Evolutionary conservation across 2,797 vertebrate genomes (phyloP).

Genomic region (Phrynocephalus vlangalii): DNA sequence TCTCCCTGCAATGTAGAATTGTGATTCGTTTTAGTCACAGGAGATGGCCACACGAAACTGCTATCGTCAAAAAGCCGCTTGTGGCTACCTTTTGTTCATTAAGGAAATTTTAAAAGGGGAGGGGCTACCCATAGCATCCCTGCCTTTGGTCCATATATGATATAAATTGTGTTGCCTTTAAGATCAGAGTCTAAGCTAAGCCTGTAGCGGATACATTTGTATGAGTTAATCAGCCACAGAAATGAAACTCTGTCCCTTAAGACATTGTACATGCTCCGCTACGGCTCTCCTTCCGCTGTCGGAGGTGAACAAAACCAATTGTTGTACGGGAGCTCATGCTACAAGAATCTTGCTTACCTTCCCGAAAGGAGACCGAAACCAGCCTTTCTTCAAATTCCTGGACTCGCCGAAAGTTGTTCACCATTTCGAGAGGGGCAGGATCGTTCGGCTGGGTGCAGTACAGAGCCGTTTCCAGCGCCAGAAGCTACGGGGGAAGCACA

Average conservation of each 20-base stretch:
- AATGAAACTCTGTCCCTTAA: not conserved
- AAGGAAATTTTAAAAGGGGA: too few relatives aligned
- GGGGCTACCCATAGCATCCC: too few relatives aligned
- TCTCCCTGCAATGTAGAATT: conserved; percentile 63
- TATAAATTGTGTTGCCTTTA: too few relatives aligned
- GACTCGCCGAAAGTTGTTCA: conserved; percentile 86
- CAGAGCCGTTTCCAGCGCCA: conserved; percentile 84
- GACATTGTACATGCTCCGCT: not conserved
- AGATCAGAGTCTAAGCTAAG: not conserved
- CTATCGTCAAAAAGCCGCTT: too few relatives aligned
- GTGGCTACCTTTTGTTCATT: too few relatives aligned
- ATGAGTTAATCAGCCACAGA: not conserved
- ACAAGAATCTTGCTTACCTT: conserved; percentile 80
- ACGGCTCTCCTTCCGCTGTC: not conserved
- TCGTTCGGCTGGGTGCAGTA: conserved; percentile 85
- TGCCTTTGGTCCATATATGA: too few relatives aligned
- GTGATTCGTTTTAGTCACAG: conserved; percentile 33
- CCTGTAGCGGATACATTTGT: too few relatives aligned
- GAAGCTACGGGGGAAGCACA: conserved; percentile 77
- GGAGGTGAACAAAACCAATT: rapidly evolving
- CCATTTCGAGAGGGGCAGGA: conserved; percentile 79
- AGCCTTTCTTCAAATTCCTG: conserved; percentile 84
- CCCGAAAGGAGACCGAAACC: conserved; percentile 89
- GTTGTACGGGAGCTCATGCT: not conserved
- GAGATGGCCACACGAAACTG: not conserved